Conservation (phyloP, 1,140 invertebrate species). For the Brachionus rotundiformis region DNA sequence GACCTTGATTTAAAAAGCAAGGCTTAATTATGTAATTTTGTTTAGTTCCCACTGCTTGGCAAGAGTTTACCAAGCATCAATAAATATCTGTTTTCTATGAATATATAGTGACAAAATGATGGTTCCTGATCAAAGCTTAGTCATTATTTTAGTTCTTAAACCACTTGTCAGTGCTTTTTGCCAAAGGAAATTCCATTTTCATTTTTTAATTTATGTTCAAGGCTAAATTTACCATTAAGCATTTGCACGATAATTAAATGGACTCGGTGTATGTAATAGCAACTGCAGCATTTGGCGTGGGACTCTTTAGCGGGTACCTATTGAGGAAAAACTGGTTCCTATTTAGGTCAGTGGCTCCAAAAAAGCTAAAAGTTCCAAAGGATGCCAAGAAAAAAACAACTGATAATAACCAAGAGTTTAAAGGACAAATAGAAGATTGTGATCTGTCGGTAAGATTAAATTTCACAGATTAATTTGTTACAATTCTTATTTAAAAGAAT, state of each 20-base stretch:
- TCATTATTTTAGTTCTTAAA: too few species aligned
- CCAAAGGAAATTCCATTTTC: too few species aligned
- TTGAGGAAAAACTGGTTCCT: slow-evolving; percentile 27
- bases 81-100: too few species aligned
- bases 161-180: too few species aligned
- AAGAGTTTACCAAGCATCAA: too few species aligned
- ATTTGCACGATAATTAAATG: background rate
- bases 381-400: background rate
- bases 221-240: too few species aligned
- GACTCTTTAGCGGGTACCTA: background rate
- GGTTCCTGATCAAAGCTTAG: too few species aligned
- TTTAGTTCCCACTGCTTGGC: too few species aligned
- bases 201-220: too few species aligned
- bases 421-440: background rate
- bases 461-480: background rate
- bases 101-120: too few species aligned
- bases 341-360: background rate
- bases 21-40: background rate
- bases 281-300: background rate
- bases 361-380: slow-evolving; percentile 1
- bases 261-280: background rate
- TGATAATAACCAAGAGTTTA: slow-evolving; percentile 5
- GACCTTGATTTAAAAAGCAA: background rate
- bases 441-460: background rate
- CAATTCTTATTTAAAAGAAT: background rate